phyloP scores from a whole-genome alignment of 2,888 invertebrate species.

The Polydrusus tereticollis region DNA sequence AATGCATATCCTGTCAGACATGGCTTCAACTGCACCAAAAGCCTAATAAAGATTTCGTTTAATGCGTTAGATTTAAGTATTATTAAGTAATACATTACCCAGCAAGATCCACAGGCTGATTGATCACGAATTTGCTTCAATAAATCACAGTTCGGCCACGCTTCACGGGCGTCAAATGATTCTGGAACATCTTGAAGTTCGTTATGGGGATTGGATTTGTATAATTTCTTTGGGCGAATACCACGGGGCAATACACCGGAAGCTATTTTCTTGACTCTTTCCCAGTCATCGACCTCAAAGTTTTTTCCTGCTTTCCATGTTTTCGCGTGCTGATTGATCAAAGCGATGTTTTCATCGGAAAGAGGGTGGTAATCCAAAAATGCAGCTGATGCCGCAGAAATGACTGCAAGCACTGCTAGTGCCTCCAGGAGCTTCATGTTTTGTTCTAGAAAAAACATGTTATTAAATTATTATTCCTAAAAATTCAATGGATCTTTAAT shows the following conservation, averaged over 20 bases:
- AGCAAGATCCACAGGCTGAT: constrained; percentile 91
- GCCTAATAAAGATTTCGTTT: constrained; percentile 68
- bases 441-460: constrained; percentile 1
- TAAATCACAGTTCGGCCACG: constrained; percentile 86
- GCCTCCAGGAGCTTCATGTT: constrained; percentile 25
- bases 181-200: constrained; percentile 71
- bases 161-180: constrained; percentile 80
- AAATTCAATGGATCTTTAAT: no score
- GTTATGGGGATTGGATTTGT: constrained; percentile 1
- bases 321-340: constrained; percentile 75
- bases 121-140: constrained; percentile 84
- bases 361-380: constrained; percentile 40
- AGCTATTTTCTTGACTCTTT: constrained; percentile 41
- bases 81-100: constrained; percentile 72
- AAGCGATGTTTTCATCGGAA: constrained; percentile 49
- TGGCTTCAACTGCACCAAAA: constrained; percentile 86
- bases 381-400: constrained; percentile 13
- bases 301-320: constrained; percentile 87
- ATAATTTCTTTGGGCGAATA: constrained; percentile 26
- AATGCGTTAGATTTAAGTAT: neutral
- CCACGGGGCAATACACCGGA: constrained; percentile 36
- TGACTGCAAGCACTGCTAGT: constrained; percentile 1
- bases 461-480: no score
- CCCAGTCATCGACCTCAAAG: constrained; percentile 70
- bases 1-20: constrained; percentile 88